Base-by-base conservation (phyloP, 2,113 vertebrate species). In the Caloenas nicobarica region DNA sequence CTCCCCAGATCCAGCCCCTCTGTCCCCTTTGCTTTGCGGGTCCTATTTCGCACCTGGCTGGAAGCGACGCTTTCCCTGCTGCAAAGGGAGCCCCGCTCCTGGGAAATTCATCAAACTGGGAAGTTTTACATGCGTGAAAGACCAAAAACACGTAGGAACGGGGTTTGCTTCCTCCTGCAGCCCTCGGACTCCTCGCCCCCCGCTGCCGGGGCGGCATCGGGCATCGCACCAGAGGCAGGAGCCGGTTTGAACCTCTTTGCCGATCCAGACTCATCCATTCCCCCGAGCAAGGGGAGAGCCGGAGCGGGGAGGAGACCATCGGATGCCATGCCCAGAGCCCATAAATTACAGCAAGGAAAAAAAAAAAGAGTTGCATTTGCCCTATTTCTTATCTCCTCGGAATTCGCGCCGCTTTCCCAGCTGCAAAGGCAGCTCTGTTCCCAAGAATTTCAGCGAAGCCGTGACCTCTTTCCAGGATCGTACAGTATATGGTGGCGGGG, bases 401-500 rank as follows among this genome's bases (percentile, higher is more conserved):
- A 92, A 93, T 88, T 11, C 12, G 88, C 3, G 1, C 61, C 9
- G 66, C 81, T 94, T 94, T 82, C 93, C 93, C 95, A 96, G 95
- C 96, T 94, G 93, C 93, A 38, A 62, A 82, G 83, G 84, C 83
- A 95, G 94, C 81, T 88, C 61, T 5, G 82, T 95, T 95, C 95
- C 95, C 95, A 86, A 68, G 91, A 79, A 90, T 71, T 88, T 57
- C 86, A 83, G 87, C 87, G 66, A 86, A 90, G 93, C 93, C 88
- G 24, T 68, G 93, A 91, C 94, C 95, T 87, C 88, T 91, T 93
- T 96, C 96, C 94, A 97, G 93, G 97, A 92, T 71, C 25, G 2
- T 79, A 87, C 86, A 91, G 90, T 70, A 87, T 65, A 85, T 5
- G 89, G 66, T 96, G 97, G 96, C 97, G 0, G 51, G 80, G 80